Evolutionary conservation across 2,113 vertebrate species (phyloP), one percentile per base, ranked within the genome.

Genomic region (Grammomys surdaster): DNA sequence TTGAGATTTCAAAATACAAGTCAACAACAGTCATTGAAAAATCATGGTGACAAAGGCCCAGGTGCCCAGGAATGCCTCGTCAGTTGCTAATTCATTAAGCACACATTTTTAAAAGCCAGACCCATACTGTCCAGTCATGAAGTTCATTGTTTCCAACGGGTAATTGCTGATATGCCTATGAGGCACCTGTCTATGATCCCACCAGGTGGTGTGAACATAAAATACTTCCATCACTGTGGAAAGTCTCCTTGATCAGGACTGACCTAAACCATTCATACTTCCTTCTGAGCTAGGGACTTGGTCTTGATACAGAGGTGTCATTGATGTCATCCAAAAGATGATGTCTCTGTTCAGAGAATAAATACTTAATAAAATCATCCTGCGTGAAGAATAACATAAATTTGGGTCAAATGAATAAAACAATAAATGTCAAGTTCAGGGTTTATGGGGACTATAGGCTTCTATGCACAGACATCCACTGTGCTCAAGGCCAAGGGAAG

Each of bases 371-470:
- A 76, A 92, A 89, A 81, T 20, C 28, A 81, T 3, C 7, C 80
- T 54, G 70, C 33, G n/a, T 85, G 65, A 72, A 78, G 31, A 58
- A 69, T 65, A 65, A 46, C 88, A 91, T 77, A n/a, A 91, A 91
- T 85, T n/a, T 36, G 10, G 10, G 48, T 77, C 17, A 43, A 60
- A 51, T 9, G 43, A 85, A 85, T 80, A 14, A 54, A 92, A 92
- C 9, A 9, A 63, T 12, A 88, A 76, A 51, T 46, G 28, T 43
- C 51, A 48, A 28, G n/a, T 43, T 88, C 46, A 92, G 1, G 1
- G 14, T 0, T 17, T 63, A 16, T 87, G 51, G n/a, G 63, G 22
- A 40, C 73, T 3, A 8, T 43, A 54, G 5, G 19, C 40, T 54
- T 81, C 60, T 75, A 11, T 22, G 2, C 1, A 56, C 31, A 69